Base-by-base conservation (phyloP, 2,888 invertebrate genomes). In the Epinotia nisella region DNA sequence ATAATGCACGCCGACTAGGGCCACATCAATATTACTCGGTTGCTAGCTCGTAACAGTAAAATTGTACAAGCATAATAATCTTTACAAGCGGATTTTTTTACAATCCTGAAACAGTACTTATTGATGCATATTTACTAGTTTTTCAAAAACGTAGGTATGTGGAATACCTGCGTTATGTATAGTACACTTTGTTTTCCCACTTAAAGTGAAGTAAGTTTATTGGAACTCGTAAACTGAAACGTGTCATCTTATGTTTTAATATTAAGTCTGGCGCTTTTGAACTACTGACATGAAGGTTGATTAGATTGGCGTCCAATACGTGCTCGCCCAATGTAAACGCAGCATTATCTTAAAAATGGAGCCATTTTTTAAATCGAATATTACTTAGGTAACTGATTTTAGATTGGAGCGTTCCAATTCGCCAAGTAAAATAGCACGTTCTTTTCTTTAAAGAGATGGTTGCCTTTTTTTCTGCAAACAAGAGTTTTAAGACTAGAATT, bases 251-350 rank as follows among this genome's bases (percentile, higher is more conserved):
- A n/a, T n/a, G n/a, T n/a, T n/a, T n/a, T n/a, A n/a, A n/a, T n/a
- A n/a, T n/a, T n/a, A 56, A 41, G 66, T 39, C 24, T 11, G 11
- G 41, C 66, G 66, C 66, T 66, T 13, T 76, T 73, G 62, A 75
- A 75, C 39, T 15, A 64, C 74, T 59, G 61, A 55, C 41, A 19
- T 56, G 17, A 53, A 24, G 58, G 77, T 79, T 88, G 87, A 91
- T 90, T 88, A 89, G 86, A 91, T 90, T 87, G 88, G 85, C 86
- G 84, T 80, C 79, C 79, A 79, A 82, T 84, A 85, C 87, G 86
- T 87, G 85, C 84, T 66, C 79, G 80, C 78, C 82, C 83, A 82
- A 83, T 79, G 82, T 83, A 84, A 87, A 82, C 85, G 81, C 80
- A 75, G 81, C 82, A 86, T 88, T 87, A 87, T 89, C 86, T 87